phyloP scores from a whole-genome alignment of 2,113 vertebrate species.

The Eulacestoma nigropectus region DNA sequence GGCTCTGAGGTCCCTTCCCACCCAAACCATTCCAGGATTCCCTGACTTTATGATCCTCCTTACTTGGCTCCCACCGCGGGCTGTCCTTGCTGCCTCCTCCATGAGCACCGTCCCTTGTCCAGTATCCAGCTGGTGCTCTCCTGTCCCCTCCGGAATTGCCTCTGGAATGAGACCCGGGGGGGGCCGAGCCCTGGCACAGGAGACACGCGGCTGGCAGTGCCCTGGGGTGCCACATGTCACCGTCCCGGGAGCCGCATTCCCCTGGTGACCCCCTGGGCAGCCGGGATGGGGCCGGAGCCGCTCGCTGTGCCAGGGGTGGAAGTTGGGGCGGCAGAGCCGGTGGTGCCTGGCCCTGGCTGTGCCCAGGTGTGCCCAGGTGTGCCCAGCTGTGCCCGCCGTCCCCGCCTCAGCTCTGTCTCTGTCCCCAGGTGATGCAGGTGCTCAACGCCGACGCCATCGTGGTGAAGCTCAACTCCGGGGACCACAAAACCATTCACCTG shows the following conservation, averaged over 20 bases:
- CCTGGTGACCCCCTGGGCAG: accelerated
- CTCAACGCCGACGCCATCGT: constrained; percentile 92
- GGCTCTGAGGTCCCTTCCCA: neutral
- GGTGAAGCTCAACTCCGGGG: constrained; percentile 92
- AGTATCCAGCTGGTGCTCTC: accelerated
- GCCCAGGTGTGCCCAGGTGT: neutral
- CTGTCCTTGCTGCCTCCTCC: neutral
- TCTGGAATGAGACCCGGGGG: neutral
- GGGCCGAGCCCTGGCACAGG: neutral
- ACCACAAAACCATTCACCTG: constrained; percentile 93
- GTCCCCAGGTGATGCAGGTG: constrained; percentile 90
- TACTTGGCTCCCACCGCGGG: accelerated
- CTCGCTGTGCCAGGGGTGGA: accelerated
- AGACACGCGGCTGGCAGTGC: accelerated
- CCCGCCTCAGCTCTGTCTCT: neutral
- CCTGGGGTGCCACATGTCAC: accelerated
- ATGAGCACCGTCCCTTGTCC: accelerated
- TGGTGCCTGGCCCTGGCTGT: neutral
- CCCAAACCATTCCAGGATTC: neutral
- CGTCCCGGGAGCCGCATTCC: accelerated
- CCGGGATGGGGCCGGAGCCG: accelerated
- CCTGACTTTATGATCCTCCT: neutral
- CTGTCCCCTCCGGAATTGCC: neutral
- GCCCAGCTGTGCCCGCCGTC: neutral
- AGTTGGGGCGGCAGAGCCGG: neutral